Conservation (phyloP, 1,140 invertebrate species). For the Drosophila kohkoa region DNA sequence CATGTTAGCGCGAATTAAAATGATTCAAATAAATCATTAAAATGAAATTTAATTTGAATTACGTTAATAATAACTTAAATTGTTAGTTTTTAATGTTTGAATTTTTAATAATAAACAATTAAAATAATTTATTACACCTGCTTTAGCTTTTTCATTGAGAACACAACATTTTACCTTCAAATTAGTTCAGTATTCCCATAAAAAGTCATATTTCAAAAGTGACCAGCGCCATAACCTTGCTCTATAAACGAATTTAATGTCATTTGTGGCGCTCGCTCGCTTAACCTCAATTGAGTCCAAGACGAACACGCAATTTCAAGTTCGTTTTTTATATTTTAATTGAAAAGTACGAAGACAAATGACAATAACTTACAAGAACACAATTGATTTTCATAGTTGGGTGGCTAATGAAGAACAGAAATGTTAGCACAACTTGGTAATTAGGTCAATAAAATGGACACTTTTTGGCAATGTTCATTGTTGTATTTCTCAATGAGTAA, state of each 20-base stretch:
- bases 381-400: conserved; percentile 32
- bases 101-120: no score
- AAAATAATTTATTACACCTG: neutral
- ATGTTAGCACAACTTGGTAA: conserved; percentile 24
- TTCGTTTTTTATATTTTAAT: conserved; percentile 54
- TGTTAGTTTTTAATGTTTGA: no score
- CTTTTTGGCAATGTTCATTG: neutral
- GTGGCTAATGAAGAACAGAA: neutral
- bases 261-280: conserved; percentile 43
- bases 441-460: conserved; percentile 51
- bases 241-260: conserved; percentile 71
- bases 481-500: neutral
- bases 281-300: conserved; percentile 67
- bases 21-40: neutral
- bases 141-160: neutral
- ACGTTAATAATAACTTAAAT: no score
- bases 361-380: conserved; percentile 38
- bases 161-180: conserved; percentile 43
- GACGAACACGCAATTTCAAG: conserved; percentile 57
- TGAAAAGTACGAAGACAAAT: conserved; percentile 50
- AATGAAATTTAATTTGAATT: no score
- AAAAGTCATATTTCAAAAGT: conserved; percentile 51
- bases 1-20: neutral
- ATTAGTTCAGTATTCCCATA: conserved; percentile 37
- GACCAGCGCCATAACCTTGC: conserved; percentile 56